Evolutionary conservation across 1,140 invertebrate species (phyloP).

Genomic region (Tetramorium parvispinum): DNA sequence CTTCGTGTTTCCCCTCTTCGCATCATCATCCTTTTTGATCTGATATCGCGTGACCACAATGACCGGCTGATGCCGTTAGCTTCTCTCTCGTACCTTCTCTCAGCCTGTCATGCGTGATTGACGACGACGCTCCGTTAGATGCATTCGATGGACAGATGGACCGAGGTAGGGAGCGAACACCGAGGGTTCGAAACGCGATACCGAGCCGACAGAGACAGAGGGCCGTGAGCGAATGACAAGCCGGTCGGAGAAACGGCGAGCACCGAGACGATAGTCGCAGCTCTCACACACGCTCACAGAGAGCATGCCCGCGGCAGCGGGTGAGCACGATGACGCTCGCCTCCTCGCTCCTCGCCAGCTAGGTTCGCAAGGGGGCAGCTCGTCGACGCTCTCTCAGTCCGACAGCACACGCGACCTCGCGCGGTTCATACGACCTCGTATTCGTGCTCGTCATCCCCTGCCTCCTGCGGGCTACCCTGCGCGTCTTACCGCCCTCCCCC

Average conservation of each 20-base stretch:
- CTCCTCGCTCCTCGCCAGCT: slow-evolving; percentile 64
- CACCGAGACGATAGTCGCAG: slow-evolving; percentile 9
- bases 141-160: neutral
- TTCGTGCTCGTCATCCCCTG: neutral
- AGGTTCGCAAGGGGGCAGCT: slow-evolving; percentile 74
- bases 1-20: neutral
- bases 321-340: slow-evolving; percentile 68
- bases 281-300: slow-evolving; percentile 4
- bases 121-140: slow-evolving; percentile 16
- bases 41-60: neutral
- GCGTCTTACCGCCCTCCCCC: neutral
- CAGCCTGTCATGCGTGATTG: slow-evolving; percentile 16
- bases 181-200: slow-evolving; percentile 8
- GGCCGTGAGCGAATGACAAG: slow-evolving; percentile 3
- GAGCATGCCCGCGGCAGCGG: slow-evolving; percentile 65
- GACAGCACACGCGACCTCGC: slow-evolving; percentile 76
- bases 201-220: neutral
- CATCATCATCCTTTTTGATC: slow-evolving; percentile 6
- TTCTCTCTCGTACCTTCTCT: neutral
- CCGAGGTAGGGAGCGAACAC: neutral
- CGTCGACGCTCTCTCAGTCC: slow-evolving; percentile 67
- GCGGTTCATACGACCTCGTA: slow-evolving; percentile 65
- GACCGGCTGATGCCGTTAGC: neutral
- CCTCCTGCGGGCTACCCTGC: neutral
- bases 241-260: neutral